Evolutionary conservation across 2,888 invertebrate genomes (phyloP).

Genomic region (Orthonevra nobilis): DNA sequence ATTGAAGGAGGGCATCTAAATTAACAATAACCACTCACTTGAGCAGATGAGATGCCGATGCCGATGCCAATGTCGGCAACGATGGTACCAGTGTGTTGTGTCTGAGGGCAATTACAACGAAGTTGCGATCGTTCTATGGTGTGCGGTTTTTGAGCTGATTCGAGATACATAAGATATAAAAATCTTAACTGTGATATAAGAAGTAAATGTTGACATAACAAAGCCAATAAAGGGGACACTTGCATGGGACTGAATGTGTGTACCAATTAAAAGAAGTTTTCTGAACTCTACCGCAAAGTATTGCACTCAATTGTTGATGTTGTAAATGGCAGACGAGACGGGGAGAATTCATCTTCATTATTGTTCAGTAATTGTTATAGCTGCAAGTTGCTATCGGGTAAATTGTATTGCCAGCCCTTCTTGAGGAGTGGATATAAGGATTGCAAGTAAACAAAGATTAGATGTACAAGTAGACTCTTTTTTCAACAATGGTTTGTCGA

Average conservation of each 20-base stretch:
- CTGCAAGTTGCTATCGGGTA: no score
- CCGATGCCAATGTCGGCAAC: not conserved
- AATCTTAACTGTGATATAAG: not conserved
- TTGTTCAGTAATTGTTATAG: constrained; percentile 60
- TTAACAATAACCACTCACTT: constrained; percentile 65
- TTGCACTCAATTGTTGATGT: constrained; percentile 40
- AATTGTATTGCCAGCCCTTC: no score
- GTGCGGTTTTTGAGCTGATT: no score
- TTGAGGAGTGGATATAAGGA: no score
- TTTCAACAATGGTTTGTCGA: no score
- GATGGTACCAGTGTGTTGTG: constrained; percentile 4
- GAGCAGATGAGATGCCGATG: constrained; percentile 39
- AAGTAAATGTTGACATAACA: constrained; percentile 66
- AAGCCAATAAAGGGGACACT: constrained; percentile 65
- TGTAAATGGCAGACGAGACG: constrained; percentile 19
- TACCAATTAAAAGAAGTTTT: constrained; percentile 67
- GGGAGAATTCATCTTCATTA: constrained; percentile 56
- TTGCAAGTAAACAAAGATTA: no score
- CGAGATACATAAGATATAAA: no score
- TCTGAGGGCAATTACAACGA: constrained; percentile 50
- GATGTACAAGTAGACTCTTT: no score
- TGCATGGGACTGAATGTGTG: constrained; percentile 52
- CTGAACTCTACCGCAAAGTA: constrained; percentile 66
- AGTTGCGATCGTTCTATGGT: constrained; percentile 11
- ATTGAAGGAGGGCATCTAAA: constrained; percentile 33